These are phyloP conservation scores for Clarias fuscus DNA, from an alignment of 2,797 vertebrate genomes.

Conservation along the genomic window DNA sequence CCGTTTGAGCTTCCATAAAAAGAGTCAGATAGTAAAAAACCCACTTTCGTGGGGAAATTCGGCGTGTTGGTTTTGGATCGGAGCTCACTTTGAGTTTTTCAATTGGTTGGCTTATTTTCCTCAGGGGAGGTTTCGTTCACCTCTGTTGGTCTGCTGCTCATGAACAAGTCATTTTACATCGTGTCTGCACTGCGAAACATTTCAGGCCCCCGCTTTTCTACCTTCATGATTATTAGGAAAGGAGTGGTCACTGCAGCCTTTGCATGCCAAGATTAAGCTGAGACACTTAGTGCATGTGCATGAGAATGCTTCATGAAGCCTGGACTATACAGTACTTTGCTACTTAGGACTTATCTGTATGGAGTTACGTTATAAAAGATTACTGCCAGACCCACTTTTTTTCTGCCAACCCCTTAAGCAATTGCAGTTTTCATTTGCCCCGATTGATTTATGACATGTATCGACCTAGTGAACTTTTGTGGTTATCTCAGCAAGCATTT, in stretches of 20 bases:
- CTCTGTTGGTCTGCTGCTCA: conserved; percentile 59
- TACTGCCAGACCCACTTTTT: conserved; percentile 19
- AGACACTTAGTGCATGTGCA: neutral
- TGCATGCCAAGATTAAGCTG: conserved; percentile 59
- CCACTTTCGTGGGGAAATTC: conserved; percentile 60
- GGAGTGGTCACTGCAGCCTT: conserved; percentile 60
- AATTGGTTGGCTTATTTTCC: conserved; percentile 56
- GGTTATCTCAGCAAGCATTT: neutral
- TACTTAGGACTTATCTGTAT: conserved; percentile 53
- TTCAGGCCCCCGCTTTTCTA: conserved; percentile 30
- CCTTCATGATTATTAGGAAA: conserved; percentile 68
- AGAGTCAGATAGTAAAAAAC: conserved; percentile 57
- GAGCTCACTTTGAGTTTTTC: conserved; percentile 57
- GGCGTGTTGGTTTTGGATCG: conserved; percentile 67
- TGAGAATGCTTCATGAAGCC: conserved; percentile 64
- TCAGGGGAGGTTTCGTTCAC: conserved; percentile 63
- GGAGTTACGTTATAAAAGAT: conserved; percentile 24
- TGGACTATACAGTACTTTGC: conserved; percentile 35
- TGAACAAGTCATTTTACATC: conserved; percentile 73
- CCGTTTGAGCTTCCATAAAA: conserved; percentile 57
- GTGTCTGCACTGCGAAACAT: conserved; percentile 66
- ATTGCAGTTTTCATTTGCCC: neutral
- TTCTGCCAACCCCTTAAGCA: conserved; percentile 7
- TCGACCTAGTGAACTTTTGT: conserved; percentile 6
- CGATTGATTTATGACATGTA: conserved; percentile 29